Evolutionary conservation across 2,888 invertebrate species (phyloP).

Genomic region (Morpho deidamia): DNA sequence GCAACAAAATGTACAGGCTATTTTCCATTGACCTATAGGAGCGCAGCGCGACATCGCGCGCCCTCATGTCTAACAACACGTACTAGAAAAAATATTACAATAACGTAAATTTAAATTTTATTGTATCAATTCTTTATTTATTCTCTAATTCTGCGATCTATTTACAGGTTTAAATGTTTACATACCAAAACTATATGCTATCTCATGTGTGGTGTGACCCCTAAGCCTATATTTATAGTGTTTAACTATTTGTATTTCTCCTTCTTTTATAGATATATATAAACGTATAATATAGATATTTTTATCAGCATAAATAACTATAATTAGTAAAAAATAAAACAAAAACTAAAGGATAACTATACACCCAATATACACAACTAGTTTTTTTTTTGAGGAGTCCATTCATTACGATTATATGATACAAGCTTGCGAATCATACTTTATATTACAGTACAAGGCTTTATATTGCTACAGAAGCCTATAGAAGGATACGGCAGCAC

Average conservation of each 20-base stretch:
- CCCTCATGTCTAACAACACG: slow-evolving; percentile 40
- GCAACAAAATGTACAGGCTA: slow-evolving; percentile 55
- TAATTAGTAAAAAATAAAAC: slow-evolving; percentile 69
- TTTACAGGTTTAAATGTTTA: slow-evolving; percentile 72
- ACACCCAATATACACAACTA: slow-evolving; percentile 76
- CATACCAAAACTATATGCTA: slow-evolving; percentile 74
- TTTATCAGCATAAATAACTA: slow-evolving; percentile 77
- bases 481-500: slow-evolving; percentile 35
- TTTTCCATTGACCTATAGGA: slow-evolving; percentile 39
- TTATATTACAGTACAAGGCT: slow-evolving; percentile 69
- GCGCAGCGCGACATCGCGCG: slow-evolving; percentile 12
- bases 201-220: slow-evolving; percentile 68
- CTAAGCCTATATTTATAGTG: slow-evolving; percentile 75
- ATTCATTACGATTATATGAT: slow-evolving; percentile 62
- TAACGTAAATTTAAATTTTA: slow-evolving; percentile 69
- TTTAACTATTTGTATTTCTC: slow-evolving; percentile 76
- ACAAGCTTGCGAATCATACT: slow-evolving; percentile 61
- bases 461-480: slow-evolving; percentile 51
- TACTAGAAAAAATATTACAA: slow-evolving; percentile 66
- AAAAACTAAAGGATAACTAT: slow-evolving; percentile 68
- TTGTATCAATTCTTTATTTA: slow-evolving; percentile 72
- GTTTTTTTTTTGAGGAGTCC: slow-evolving; percentile 56
- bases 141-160: slow-evolving; percentile 67
- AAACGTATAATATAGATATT: slow-evolving; percentile 63
- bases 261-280: slow-evolving; percentile 51